These are phyloP conservation scores for Drosophila eohydei DNA, from an alignment of 2,888 invertebrate genomes.

Conservation along the genomic window DNA sequence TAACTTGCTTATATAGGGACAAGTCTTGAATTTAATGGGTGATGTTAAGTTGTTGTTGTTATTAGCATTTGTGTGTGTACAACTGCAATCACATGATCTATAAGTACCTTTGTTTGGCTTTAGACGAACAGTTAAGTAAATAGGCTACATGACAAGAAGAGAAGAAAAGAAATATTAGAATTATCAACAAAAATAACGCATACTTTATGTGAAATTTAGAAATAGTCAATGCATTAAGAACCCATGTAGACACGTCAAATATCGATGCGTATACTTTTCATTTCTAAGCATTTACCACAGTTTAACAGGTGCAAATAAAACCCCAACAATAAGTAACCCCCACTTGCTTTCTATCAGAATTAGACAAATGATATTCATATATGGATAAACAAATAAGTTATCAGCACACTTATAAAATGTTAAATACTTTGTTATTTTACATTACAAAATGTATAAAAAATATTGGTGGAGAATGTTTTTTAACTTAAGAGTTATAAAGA, in stretches of 20 bases:
- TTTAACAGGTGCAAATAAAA: not conserved
- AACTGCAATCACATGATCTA: constrained; percentile 79
- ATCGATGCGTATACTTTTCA: not conserved
- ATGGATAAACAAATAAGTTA: not conserved
- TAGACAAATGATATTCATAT: not conserved
- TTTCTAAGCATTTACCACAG: not conserved
- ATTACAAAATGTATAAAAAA: not conserved
- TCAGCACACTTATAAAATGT: not conserved
- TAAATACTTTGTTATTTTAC: not conserved
- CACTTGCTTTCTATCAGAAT: not conserved
- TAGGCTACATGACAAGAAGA: constrained; percentile 74
- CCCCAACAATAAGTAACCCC: not conserved
- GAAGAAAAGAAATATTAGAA: constrained; percentile 40
- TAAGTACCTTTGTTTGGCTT: constrained; percentile 82
- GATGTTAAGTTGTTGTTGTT: constrained; percentile 71
- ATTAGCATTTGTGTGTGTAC: constrained; percentile 62
- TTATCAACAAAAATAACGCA: constrained; percentile 15
- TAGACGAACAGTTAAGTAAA: constrained; percentile 82
- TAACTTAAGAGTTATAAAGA: not conserved
- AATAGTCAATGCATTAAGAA: not conserved
- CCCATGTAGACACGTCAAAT: not conserved
- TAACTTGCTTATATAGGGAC: constrained; percentile 51
- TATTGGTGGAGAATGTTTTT: not conserved
- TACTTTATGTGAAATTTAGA: constrained; percentile 5
- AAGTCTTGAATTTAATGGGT: constrained; percentile 46